A percentile compares a stretch with the other conserved stretches of the same genome.
Conservation (phyloP, 2,888 invertebrate genomes). For the Drosophila greeni region DNA sequence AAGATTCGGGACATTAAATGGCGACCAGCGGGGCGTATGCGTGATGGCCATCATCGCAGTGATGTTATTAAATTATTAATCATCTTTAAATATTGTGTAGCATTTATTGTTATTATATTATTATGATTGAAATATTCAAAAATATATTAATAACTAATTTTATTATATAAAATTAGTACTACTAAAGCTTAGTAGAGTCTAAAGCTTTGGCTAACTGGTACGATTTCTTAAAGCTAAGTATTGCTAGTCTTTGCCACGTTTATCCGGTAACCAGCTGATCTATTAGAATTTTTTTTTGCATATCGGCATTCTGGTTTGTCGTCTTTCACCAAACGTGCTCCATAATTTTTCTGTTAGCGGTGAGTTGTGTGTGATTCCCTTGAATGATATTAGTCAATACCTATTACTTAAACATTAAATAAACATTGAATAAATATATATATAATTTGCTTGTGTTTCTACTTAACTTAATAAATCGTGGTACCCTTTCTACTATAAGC, state of each 20-base stretch:
- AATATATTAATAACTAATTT: too few species aligned
- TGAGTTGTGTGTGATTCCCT: conserved; percentile 3
- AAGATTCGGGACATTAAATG: conserved; percentile 11
- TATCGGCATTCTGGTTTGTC: neutral
- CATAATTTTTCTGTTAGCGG: neutral
- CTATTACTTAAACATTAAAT: neutral
- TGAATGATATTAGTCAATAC: neutral
- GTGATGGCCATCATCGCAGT: neutral
- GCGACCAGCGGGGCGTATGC: conserved; percentile 27
- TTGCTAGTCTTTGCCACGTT: neutral
- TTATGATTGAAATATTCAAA: neutral
- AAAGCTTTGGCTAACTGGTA: neutral
- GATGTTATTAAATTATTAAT: neutral
- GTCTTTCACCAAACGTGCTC: neutral
- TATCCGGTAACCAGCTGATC: conserved; percentile 2
- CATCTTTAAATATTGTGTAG: too few species aligned
- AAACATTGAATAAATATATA: neutral
- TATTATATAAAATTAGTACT: too few species aligned
- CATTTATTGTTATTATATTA: neutral
- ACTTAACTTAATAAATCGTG: neutral
- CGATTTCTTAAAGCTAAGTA: neutral
- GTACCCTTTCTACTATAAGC: conserved; percentile 9
- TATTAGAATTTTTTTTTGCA: neutral
- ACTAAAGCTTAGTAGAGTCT: too few species aligned
- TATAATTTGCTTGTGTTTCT: neutral